These are phyloP conservation scores for Coregonus ussuriensis DNA, from an alignment of 2,797 vertebrate genomes.

Conservation along the genomic window DNA sequence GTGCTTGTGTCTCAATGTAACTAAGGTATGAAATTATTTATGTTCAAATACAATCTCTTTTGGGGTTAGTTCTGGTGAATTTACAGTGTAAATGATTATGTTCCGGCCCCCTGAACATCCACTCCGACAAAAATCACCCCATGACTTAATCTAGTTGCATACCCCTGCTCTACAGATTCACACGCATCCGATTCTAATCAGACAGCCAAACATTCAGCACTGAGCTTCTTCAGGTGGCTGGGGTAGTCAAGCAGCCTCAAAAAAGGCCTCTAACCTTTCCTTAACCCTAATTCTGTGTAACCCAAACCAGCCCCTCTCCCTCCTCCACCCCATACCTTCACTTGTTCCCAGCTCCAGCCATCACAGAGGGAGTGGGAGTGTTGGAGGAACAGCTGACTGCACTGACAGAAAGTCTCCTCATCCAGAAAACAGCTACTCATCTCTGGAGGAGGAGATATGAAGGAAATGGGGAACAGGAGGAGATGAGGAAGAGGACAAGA, in stretches of 20 bases:
- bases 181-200: not conserved
- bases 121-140: no score
- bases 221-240: not conserved
- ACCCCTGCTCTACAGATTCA: no score
- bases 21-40: no score
- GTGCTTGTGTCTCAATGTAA: no score
- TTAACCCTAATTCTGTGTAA: not conserved
- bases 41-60: no score
- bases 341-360: conserved; percentile 70
- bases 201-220: not conserved
- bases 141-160: no score
- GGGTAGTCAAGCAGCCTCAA: not conserved
- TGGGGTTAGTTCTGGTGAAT: no score
- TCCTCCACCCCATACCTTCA: conserved; percentile 53
- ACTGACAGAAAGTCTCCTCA: conserved; percentile 59
- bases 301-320: no score
- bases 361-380: conserved; percentile 63
- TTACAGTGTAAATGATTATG: no score
- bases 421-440: conserved; percentile 57
- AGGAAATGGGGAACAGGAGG: no score
- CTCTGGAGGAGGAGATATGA: conserved; percentile 7
- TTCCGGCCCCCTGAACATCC: no score
- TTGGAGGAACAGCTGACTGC: conserved; percentile 65
- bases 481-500: not conserved
- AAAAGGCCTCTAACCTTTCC: not conserved